Conservation (phyloP, 2,113 vertebrate species). For the Catharus minimus region DNA sequence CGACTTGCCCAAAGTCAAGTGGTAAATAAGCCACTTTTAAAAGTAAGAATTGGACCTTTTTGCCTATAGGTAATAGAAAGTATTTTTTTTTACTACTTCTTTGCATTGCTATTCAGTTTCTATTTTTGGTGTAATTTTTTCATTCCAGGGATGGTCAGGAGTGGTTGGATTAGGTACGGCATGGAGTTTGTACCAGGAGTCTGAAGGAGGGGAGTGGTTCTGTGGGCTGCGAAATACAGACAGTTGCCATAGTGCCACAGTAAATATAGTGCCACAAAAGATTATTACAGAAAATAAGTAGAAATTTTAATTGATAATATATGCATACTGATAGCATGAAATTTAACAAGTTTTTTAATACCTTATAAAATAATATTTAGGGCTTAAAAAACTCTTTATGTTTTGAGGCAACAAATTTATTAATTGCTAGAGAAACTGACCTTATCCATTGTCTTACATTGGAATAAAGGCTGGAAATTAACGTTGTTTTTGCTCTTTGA, state of each 20-base stretch:
- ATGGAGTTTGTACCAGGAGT: not conserved
- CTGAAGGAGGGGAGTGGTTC: not conserved
- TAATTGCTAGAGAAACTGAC: not conserved
- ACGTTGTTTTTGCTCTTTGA: not conserved
- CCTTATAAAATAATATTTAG: not conserved
- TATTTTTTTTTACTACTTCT: not conserved
- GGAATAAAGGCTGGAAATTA: not conserved
- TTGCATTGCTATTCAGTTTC: not conserved
- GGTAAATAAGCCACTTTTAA: not conserved
- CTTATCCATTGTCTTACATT: not conserved
- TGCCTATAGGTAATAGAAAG: not conserved
- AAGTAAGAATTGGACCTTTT: not conserved
- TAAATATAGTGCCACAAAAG: not conserved
- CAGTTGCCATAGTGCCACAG: not conserved
- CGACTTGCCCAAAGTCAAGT: not conserved
- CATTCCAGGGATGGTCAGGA: not conserved
- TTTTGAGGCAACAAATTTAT: not conserved
- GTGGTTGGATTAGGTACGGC: not conserved
- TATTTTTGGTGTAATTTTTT: not conserved
- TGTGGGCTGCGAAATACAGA: not conserved
- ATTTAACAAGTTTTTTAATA: not conserved
- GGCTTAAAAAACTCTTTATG: not conserved
- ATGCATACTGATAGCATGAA: not conserved
- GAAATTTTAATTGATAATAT: not conserved
- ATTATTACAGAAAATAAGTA: not conserved